Conservation (phyloP, 2,797 vertebrate genomes). For the Sternarchorhynchus goeldii region DNA sequence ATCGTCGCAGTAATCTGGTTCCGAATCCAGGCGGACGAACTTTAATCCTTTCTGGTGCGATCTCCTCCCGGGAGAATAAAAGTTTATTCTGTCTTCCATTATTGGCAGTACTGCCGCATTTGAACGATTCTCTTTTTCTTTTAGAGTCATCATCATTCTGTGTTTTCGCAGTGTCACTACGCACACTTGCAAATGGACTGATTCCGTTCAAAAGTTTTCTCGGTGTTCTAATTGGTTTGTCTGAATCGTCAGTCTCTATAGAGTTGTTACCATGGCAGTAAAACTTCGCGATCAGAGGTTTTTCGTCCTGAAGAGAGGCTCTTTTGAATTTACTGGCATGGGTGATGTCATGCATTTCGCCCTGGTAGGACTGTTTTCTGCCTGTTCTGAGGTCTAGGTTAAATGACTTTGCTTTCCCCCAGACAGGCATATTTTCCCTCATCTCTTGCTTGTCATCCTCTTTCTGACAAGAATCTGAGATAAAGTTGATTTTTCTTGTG, state of each 20-base stretch:
- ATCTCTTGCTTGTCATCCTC: constrained; percentile 52
- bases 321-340: constrained; percentile 75
- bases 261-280: constrained; percentile 67
- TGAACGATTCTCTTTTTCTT: constrained; percentile 64
- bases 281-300: constrained; percentile 73
- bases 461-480: constrained; percentile 63
- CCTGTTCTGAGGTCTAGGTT: constrained; percentile 71
- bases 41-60: constrained; percentile 64
- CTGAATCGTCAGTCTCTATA: constrained; percentile 58
- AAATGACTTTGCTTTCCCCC: constrained; percentile 77
- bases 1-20: constrained; percentile 74
- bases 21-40: constrained; percentile 60
- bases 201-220: constrained; percentile 65
- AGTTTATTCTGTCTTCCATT: constrained; percentile 68
- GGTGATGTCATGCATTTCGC: constrained; percentile 68
- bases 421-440: constrained; percentile 62
- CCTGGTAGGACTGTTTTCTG: constrained; percentile 82
- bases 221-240: constrained; percentile 60
- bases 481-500: constrained; percentile 64
- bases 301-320: constrained; percentile 80
- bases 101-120: constrained; percentile 65
- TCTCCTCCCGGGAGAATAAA: constrained; percentile 67
- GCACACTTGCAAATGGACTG: constrained; percentile 53
- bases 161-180: constrained; percentile 37
- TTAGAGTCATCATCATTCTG: constrained; percentile 52